Base-by-base conservation (phyloP, 2,888 invertebrate genomes). In the Tetrapedia diversipes region DNA sequence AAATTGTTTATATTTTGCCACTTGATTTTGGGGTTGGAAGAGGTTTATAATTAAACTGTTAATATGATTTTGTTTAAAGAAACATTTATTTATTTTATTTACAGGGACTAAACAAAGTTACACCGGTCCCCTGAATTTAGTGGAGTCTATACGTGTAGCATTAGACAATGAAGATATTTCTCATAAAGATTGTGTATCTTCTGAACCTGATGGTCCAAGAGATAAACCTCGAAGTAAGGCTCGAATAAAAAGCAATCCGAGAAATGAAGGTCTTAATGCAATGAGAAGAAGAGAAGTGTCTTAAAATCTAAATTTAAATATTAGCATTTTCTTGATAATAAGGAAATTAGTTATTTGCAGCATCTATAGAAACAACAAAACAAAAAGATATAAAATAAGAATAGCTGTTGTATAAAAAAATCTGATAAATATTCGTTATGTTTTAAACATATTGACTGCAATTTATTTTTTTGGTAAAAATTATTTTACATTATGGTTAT, bases 61-160 rank as follows among this genome's bases (percentile, higher is more conserved):
- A n/a, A 45, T 34, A 49, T 29, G 11, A 24, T 8, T 3, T 67
- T 11, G 14, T 29, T 0, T 34, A 39, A 19, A 10, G 2, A 39
- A 39, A 41, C 29, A 24, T 24, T 24, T 14, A 32, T n/a, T 16
- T 16, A 16, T 8, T 71, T 43, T 57, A 10, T 37, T 51, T 67
- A 32, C 92, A 95, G 95, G 95, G 91, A 94, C 93, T 84, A 95
- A 95, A 92, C 91, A 93, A 82, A 94, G 94, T 80, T 93, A 94
- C 86, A 92, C 92, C 39, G 95, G 94, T 83, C 94, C 94, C 8
- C 92, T 94, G 54, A 92, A 94, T 74, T 87, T 95, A 83, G 93
- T 95, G 82, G 93, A 95, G 79, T 93, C 94, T 7, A 93, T 95
- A 76, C 94, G 94, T 84, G 92, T 93, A 88, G 95, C 94, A 24